Conservation (phyloP, 2,113 vertebrate genomes). For the Oophaga pumilio region DNA sequence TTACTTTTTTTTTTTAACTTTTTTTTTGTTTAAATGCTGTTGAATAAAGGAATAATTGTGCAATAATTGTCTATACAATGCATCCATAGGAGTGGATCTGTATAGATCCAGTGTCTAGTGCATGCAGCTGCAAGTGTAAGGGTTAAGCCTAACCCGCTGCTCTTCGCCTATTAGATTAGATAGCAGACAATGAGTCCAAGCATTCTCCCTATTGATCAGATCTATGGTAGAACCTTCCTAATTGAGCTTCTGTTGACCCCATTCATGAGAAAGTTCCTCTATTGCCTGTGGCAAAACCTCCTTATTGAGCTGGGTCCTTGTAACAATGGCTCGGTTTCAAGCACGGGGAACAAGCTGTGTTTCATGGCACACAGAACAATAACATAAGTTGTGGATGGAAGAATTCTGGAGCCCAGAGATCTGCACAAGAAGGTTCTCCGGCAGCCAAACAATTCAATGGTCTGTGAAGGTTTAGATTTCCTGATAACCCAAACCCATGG, state of each 20-base stretch:
- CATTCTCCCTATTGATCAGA: slow-evolving; percentile 41
- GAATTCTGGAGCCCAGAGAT: slow-evolving; percentile 16
- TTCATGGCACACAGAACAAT: slow-evolving; percentile 56
- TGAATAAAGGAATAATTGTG: neutral
- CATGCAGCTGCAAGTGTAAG: neutral
- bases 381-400: slow-evolving; percentile 30
- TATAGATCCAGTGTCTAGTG: neutral
- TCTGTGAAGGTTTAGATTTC: slow-evolving; percentile 31
- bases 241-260: slow-evolving; percentile 51
- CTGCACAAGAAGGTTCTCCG: slow-evolving; percentile 31
- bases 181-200: slow-evolving; percentile 45
- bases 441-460: slow-evolving; percentile 12
- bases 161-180: slow-evolving; percentile 43
- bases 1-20: too few relatives aligned
- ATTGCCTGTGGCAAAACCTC: slow-evolving; percentile 33
- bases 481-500: neutral
- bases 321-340: slow-evolving; percentile 46
- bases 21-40: too few relatives aligned
- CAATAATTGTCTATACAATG: neutral
- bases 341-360: slow-evolving; percentile 46
- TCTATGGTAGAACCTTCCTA: slow-evolving; percentile 33
- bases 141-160: slow-evolving; percentile 17
- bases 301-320: slow-evolving; percentile 25
- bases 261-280: slow-evolving; percentile 55
- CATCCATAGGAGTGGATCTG: neutral